Base-by-base conservation (phyloP, 2,888 invertebrate species). In the Aelia acuminata region DNA sequence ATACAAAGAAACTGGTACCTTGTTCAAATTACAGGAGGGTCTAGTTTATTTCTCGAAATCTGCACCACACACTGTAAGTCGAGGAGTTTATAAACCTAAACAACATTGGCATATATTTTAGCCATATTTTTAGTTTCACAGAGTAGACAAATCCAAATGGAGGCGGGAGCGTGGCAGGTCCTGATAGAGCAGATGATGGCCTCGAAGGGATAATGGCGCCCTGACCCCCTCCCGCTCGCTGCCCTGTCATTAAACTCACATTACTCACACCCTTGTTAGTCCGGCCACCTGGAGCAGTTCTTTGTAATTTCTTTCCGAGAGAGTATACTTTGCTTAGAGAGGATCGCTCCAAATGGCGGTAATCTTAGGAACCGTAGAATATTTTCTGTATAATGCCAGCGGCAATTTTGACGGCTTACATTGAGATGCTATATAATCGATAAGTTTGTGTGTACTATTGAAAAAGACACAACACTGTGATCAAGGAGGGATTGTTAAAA, bases 211-310 rank as follows among this genome's bases (percentile, higher is more conserved):
- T 84, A 50, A 84, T 84, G 49, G 49, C n/a, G 15, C 11, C 13
- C 84, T 35, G 31, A 43, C 80, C 35, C 87, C 35, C 22, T 10
- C 18, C 80, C 22, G n/a, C n/a, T n/a, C 7, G 22, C 84, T 53
- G 88, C 88, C 84, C 80, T 80, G 49, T 84, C 75, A 70, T 80
- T 80, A 70, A 88, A 70, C 88, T 88, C 31, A 31, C 88, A 88
- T 84, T 88, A 53, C 75, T 80, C 47, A 63, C 49, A 80, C 87
- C 31, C 75, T 80, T 70, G 87, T 80, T 87, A 70, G 70, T 7
- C 31, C 47, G 22, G 87, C 87, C 87, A 80, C 87, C 87, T 87
- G 87, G 70, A 35, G 47, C 70, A 39, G 70, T 39, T 53, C 87
- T 63, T 80, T 80, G 49, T 87, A 70, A 75, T 87, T 47, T 87